Conservation (phyloP, 2,113 vertebrate species). For the Colossoma macropomum region DNA sequence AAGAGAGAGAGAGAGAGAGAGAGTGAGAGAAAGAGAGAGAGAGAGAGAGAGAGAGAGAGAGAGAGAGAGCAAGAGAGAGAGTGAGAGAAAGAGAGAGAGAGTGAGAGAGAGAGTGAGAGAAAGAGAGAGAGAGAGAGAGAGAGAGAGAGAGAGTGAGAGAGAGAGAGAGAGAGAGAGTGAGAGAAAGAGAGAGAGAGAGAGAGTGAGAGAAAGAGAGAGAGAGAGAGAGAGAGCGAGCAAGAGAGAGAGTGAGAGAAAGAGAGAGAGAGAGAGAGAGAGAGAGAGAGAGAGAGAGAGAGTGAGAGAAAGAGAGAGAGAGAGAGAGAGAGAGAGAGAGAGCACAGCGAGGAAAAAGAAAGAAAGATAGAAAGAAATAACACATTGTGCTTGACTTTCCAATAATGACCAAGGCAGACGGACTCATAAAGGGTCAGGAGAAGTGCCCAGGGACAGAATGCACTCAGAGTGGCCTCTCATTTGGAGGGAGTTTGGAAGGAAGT, state of each 20-base stretch:
- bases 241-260: neutral
- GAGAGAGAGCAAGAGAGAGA: too few relatives aligned
- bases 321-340: neutral
- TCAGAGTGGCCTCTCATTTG: too few relatives aligned
- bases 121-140: neutral
- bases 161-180: neutral
- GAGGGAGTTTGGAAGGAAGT: too few relatives aligned
- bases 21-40: neutral
- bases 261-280: neutral
- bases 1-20: neutral
- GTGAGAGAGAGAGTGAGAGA: neutral
- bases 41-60: neutral
- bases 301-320: too few relatives aligned
- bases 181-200: neutral
- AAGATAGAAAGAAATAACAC: neutral
- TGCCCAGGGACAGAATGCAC: too few relatives aligned
- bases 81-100: too few relatives aligned
- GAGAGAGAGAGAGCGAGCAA: slow-evolving; percentile 1
- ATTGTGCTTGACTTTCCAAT: too few relatives aligned
- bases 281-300: neutral
- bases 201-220: too few relatives aligned
- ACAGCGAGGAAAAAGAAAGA: neutral
- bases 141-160: too few relatives aligned
- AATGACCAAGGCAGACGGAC: too few relatives aligned
- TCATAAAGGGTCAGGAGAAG: too few relatives aligned